Percentiles rank a stretch among this genome's conserved stretches.
Evolutionary conservation across 2,113 vertebrate species (phyloP).

Genomic region (Carlito syrichta): DNA sequence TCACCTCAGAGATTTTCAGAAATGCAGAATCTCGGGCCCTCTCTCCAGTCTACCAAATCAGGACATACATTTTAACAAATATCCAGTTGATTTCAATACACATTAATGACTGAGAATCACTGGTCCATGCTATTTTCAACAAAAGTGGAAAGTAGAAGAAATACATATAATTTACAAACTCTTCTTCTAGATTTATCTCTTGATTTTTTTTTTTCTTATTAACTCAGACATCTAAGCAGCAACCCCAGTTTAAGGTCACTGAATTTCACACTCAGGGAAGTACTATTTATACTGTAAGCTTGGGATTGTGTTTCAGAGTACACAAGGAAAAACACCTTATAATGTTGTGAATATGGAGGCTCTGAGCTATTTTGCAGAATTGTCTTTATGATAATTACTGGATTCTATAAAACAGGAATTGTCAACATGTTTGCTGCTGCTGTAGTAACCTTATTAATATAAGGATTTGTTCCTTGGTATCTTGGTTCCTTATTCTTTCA

Average conservation of each 20-base stretch:
- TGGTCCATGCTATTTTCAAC: background rate
- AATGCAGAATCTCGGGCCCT: background rate
- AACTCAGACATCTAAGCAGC: background rate
- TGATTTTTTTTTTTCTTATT: background rate
- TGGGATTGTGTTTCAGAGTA: background rate
- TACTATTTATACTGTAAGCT: background rate
- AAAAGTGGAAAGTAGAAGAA: background rate
- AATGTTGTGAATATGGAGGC: background rate
- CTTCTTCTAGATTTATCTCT: background rate
- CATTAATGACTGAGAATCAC: background rate
- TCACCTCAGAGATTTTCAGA: background rate
- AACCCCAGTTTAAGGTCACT: background rate
- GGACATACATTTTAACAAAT: background rate
- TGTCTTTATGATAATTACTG: background rate
- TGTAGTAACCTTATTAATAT: background rate
- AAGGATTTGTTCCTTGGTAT: background rate
- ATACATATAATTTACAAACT: background rate
- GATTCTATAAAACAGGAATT: background rate
- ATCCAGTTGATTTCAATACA: background rate
- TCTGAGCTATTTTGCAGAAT: background rate
- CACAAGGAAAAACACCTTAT: background rate
- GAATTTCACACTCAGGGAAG: background rate
- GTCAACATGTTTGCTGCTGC: background rate
- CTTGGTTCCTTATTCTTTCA: background rate
- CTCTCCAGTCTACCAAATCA: background rate